A percentile compares a stretch with the other conserved stretches of the same genome.
These are phyloP conservation scores for Syrrhaptes paradoxus DNA, from an alignment of 2,113 vertebrate genomes.

Conservation along the genomic window DNA sequence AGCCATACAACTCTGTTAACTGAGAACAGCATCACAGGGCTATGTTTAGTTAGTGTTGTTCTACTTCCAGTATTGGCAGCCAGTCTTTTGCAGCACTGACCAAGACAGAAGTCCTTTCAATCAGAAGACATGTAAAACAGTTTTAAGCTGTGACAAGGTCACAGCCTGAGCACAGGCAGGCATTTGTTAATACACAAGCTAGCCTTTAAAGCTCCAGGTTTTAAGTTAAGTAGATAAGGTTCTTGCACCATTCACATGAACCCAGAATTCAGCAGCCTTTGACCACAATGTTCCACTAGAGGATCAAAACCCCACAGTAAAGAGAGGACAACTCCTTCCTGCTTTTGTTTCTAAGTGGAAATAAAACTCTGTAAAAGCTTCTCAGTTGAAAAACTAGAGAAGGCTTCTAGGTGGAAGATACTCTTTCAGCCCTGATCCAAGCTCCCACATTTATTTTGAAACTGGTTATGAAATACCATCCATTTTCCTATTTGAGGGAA, in stretches of 20 bases:
- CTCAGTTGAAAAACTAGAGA: not conserved
- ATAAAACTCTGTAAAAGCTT: not conserved
- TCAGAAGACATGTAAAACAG: not conserved
- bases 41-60: not conserved
- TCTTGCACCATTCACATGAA: not conserved
- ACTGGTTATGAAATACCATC: not conserved
- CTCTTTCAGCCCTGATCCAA: not conserved
- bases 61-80: not conserved
- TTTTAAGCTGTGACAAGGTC: conserved; percentile 21
- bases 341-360: not conserved
- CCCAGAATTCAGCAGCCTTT: not conserved
- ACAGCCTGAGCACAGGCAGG: not conserved
- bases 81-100: not conserved
- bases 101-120: not conserved
- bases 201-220: not conserved
- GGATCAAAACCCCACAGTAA: not conserved
- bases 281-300: not conserved
- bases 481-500: not conserved
- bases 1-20: not conserved
- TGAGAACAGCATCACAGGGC: not conserved
- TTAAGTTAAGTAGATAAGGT: conserved; percentile 19
- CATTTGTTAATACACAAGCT: not conserved
- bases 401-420: not conserved
- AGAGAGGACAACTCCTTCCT: not conserved
- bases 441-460: not conserved